A percentile compares a stretch with the other conserved stretches of the same genome.
Evolutionary conservation across 2,888 invertebrate genomes (phyloP).

Genomic region (Zeuzera pyrina): DNA sequence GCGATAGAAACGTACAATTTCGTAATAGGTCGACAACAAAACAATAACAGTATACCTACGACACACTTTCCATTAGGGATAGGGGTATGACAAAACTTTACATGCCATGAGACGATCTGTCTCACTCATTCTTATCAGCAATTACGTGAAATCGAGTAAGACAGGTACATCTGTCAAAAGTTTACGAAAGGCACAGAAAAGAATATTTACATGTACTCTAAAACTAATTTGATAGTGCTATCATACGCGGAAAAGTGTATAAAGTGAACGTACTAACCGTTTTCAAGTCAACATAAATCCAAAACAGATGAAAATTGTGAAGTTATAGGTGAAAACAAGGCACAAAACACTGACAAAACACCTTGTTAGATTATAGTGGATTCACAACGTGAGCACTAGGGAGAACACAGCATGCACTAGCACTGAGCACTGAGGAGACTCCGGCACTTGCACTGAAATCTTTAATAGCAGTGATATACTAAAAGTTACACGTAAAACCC

Average conservation of each 20-base stretch:
- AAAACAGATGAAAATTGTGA: conserved; percentile 47
- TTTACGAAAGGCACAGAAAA: conserved; percentile 37
- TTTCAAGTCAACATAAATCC: conserved; percentile 66
- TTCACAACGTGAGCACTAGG: conserved; percentile 40
- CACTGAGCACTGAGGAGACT: conserved; percentile 35
- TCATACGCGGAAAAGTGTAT: conserved; percentile 5
- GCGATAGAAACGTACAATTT: too few relatives aligned
- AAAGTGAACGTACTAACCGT: conserved; percentile 42
- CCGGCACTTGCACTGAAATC: conserved; percentile 36
- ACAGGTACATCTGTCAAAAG: too few relatives aligned
- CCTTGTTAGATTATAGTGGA: conserved; percentile 28
- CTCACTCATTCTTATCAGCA: too few relatives aligned
- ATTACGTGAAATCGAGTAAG: too few relatives aligned
- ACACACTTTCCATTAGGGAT: too few relatives aligned
- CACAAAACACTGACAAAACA: conserved; percentile 59
- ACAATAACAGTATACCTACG: too few relatives aligned
- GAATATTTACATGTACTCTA: conserved; percentile 36
- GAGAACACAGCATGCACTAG: conserved; percentile 42
- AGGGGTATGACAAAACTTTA: too few relatives aligned
- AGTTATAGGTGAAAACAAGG: conserved; percentile 57
- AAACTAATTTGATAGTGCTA: conserved; percentile 19
- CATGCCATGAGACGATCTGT: too few relatives aligned
- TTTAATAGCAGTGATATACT: conserved; percentile 52
- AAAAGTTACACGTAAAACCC: conserved; percentile 37
- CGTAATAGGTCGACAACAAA: too few relatives aligned